phyloP scores from a whole-genome alignment of 2,113 vertebrate genomes.

The Eulemur macaco region DNA sequence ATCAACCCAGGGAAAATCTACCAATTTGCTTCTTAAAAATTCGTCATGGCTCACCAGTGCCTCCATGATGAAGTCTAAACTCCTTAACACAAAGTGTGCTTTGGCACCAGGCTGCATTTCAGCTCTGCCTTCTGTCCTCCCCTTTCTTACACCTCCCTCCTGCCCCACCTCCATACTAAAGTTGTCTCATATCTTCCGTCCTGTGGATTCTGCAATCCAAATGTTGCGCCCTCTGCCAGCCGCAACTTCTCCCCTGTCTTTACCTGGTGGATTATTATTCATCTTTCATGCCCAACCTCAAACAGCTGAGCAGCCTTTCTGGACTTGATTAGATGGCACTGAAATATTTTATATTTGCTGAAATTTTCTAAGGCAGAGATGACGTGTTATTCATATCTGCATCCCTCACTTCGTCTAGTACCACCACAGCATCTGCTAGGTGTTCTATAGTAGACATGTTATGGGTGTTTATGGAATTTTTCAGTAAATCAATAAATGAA shows the following conservation, averaged over 20 bases:
- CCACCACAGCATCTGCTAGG: background rate
- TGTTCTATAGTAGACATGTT: background rate
- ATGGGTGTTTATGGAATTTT: background rate
- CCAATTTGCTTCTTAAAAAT: background rate
- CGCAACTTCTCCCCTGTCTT: background rate
- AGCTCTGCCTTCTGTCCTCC: no score
- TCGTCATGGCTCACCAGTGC: background rate
- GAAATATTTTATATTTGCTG: background rate
- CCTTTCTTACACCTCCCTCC: background rate
- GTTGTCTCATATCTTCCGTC: background rate
- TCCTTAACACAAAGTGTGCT: background rate
- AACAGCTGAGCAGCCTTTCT: background rate
- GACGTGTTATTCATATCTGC: background rate
- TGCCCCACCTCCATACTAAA: no score
- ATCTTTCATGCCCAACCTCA: background rate
- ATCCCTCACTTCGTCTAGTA: background rate
- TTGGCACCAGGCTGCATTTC: background rate
- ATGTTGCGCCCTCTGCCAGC: background rate
- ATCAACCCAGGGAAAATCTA: background rate
- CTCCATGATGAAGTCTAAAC: background rate
- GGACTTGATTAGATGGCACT: background rate
- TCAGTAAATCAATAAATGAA: background rate
- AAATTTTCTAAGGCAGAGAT: background rate
- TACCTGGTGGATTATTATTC: background rate
- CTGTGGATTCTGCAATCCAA: background rate